Base-by-base conservation (phyloP, 2,113 vertebrate species). In the Chionis minor region DNA sequence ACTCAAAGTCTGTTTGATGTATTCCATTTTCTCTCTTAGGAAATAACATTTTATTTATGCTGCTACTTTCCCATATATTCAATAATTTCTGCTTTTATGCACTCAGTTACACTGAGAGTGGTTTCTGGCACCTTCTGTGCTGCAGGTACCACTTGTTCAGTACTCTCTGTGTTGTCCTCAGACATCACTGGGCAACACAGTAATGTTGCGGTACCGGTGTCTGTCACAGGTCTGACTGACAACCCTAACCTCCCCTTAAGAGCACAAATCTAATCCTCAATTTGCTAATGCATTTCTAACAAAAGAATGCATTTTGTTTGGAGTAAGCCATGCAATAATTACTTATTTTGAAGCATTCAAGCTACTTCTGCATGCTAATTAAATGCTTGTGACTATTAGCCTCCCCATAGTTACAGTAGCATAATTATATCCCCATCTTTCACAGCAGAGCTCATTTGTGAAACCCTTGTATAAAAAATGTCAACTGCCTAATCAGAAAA, bases 21-120 rank as follows among this genome's bases (percentile, higher is more conserved):
- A 86, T 90, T 93, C 40, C 33, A 38, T 35, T 44, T 91, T 81
- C 70, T 88, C 94, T 89, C 91, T 62, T 27, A 94, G 92, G 91
- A 96, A 96, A 91, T 93, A 94, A 90, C 44, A 71, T 79, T 95
- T 92, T 90, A 73, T 94, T 96, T 96, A 88, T 69, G 73, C 61
- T 81, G 49, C 23, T 92, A 33, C 30, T 79, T 81, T 72, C 86
- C 55, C 1, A 8, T 81, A 61, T 88, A 83, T 83, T 92, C 77
- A 81, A 73, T 80, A 69, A 84, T 83, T 70, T 88, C 82, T 86
- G 42, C 10, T 2, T 92, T 96, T 91, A 91, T 91, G 52, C 63
- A 67, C 55, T 71, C 75, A 74, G 51, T 83, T 86, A 84, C 8
- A 2, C 33, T 74, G 72, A 69, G 45, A 82, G 24, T 63, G 21